These are phyloP conservation scores for Typhlichthys eigenmanni DNA, from an alignment of 2,797 vertebrate species.

Conservation along the genomic window DNA sequence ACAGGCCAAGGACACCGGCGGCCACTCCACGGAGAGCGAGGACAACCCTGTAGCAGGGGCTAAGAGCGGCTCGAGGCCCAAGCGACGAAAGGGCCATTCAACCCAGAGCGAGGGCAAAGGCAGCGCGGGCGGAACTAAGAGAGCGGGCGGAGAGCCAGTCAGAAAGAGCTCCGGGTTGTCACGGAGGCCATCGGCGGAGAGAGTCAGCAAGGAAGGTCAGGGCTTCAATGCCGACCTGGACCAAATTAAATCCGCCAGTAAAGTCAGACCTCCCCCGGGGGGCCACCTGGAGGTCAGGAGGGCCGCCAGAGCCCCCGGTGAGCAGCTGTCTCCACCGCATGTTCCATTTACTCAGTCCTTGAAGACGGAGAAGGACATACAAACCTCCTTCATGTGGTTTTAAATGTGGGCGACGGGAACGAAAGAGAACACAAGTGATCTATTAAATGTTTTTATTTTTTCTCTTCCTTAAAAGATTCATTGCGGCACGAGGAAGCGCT, in stretches of 20 bases:
- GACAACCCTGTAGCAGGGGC: conserved; percentile 33
- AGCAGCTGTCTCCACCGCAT: conserved; percentile 28
- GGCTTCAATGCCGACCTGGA: conserved; percentile 9
- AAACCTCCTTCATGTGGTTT: conserved; percentile 46
- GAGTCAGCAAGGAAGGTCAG: conserved; percentile 30
- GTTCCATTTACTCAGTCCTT: neutral
- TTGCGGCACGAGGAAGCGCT: conserved; percentile 65
- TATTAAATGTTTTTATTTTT: conserved; percentile 37
- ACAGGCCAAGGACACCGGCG: conserved; percentile 41
- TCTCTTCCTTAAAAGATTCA: conserved; percentile 62
- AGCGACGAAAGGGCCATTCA: conserved; percentile 51
- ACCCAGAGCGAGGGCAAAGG: conserved; percentile 45
- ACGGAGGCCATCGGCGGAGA: conserved; percentile 9
- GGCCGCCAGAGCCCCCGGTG: conserved; percentile 49
- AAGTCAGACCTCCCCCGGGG: conserved; percentile 11
- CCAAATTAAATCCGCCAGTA: conserved; percentile 18
- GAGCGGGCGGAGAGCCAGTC: conserved; percentile 25
- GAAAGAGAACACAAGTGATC: conserved; percentile 2
- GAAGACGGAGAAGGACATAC: conserved; percentile 23
- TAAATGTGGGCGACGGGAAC: conserved; percentile 14
- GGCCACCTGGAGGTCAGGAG: conserved; percentile 32
- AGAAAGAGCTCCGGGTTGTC: conserved; percentile 28
- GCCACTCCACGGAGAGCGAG: conserved; percentile 72
- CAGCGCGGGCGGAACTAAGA: conserved; percentile 6
- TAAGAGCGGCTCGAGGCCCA: conserved; percentile 60